Conservation (phyloP, 2,888 invertebrate species). For the Pterostichus niger region DNA sequence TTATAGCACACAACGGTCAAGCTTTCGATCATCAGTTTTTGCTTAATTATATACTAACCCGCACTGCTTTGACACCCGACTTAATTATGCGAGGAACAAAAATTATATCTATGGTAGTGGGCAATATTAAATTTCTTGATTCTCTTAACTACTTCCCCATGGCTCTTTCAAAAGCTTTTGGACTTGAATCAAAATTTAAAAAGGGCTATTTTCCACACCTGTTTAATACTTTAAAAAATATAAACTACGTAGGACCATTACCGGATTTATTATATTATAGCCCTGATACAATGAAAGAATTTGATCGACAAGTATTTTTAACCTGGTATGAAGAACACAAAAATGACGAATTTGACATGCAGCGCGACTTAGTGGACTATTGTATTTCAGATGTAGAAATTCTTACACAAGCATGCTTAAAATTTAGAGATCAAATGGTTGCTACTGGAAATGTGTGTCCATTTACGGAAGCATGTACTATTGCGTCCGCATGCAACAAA, state of each 20-base stretch:
- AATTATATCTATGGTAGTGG: slow-evolving; percentile 62
- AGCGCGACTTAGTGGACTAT: slow-evolving; percentile 69
- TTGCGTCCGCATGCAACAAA: slow-evolving; percentile 69
- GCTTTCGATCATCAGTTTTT: slow-evolving; percentile 67
- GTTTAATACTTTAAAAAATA: slow-evolving; percentile 68
- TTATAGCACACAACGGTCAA: slow-evolving; percentile 67
- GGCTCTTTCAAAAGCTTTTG: slow-evolving; percentile 70
- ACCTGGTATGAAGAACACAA: slow-evolving; percentile 69
- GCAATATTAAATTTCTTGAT: slow-evolving; percentile 69
- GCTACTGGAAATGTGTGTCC: slow-evolving; percentile 69
- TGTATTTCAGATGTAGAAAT: slow-evolving; percentile 68
- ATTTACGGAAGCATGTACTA: slow-evolving; percentile 69
- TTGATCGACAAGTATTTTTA: slow-evolving; percentile 67
- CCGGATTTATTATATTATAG: slow-evolving; percentile 68
- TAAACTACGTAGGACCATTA: slow-evolving; percentile 69
- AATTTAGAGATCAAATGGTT: slow-evolving; percentile 69
- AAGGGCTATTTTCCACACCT: slow-evolving; percentile 69
- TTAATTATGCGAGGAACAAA: slow-evolving; percentile 68
- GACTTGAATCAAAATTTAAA: slow-evolving; percentile 65
- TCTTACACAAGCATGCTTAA: slow-evolving; percentile 69
- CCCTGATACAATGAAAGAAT: slow-evolving; percentile 68
- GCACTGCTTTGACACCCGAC: slow-evolving; percentile 12
- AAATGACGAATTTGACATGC: slow-evolving; percentile 69
- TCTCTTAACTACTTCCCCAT: slow-evolving; percentile 71
- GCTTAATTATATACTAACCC: slow-evolving; percentile 58